These are phyloP conservation scores for Amazona ochrocephala DNA, from an alignment of 2,797 vertebrate species.

Conservation along the genomic window DNA sequence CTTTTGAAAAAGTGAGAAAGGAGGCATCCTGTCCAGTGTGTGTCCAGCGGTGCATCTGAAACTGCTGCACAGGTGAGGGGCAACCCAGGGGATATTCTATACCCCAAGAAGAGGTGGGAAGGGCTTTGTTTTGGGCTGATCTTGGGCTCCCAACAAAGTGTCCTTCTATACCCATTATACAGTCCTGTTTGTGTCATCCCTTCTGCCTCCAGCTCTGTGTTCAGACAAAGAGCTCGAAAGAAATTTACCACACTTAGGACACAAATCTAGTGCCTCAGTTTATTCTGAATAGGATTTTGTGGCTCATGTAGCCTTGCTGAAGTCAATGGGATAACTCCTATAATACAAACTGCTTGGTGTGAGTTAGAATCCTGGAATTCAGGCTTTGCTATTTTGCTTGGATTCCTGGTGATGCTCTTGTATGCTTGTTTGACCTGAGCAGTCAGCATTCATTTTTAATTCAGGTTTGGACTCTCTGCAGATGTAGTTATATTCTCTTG, in stretches of 20 bases:
- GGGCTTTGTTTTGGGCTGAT: neutral
- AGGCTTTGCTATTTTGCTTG: neutral
- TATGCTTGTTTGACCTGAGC: neutral
- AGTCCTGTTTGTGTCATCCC: neutral
- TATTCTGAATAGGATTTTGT: neutral
- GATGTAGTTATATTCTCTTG: constrained; percentile 6
- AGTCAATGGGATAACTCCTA: neutral
- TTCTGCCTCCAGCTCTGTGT: neutral
- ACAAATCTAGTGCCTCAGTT: neutral
- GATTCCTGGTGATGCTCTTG: neutral
- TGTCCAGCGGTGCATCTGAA: neutral
- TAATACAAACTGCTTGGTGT: neutral
- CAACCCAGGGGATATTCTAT: neutral
- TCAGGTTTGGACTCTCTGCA: neutral
- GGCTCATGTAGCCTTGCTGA: neutral
- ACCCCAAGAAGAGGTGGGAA: rapidly evolving
- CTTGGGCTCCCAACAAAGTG: rapidly evolving
- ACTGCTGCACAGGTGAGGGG: neutral
- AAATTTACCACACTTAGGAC: neutral
- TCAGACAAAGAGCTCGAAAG: neutral
- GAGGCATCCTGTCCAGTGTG: neutral
- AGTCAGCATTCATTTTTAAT: neutral
- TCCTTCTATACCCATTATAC: neutral
- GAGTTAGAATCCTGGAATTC: neutral
- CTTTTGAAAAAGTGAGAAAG: neutral